Percentiles rank a stretch among this genome's conserved stretches.
Conservation (phyloP, 2,797 vertebrate species). For the Argyrosomus regius region DNA sequence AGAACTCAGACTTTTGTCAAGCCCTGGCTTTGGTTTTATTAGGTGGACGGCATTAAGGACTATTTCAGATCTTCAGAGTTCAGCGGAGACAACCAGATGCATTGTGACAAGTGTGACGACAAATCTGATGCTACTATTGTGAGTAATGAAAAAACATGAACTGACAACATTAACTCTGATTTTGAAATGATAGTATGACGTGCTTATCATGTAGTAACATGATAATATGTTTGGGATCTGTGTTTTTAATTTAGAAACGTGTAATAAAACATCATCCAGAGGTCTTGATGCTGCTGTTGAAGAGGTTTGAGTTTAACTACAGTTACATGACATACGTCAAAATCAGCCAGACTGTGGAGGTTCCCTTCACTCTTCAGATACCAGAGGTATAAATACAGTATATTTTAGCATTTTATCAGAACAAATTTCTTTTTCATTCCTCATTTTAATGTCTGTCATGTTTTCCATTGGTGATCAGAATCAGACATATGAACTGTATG, state of each 20-base stretch:
- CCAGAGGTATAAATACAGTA: conserved; percentile 2
- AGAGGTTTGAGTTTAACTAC: conserved; percentile 66
- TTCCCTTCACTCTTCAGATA: conserved; percentile 65
- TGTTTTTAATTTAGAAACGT: conserved; percentile 59
- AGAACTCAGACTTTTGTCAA: no score
- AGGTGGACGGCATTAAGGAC: conserved; percentile 47
- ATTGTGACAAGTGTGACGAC: conserved; percentile 73
- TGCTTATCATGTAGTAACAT: no score
- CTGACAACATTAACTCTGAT: no score
- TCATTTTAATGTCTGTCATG: no score
- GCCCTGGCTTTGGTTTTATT: background rate
- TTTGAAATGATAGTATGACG: background rate
- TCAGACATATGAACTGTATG: conserved; percentile 1
- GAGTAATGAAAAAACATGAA: conserved; percentile 51
- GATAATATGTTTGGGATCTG: no score
- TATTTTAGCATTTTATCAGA: no score
- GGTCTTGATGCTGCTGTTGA: conserved; percentile 79
- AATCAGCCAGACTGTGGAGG: conserved; percentile 46
- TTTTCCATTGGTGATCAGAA: no score
- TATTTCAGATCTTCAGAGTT: conserved; percentile 57
- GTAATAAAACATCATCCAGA: conserved; percentile 68
- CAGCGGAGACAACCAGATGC: conserved; percentile 77
- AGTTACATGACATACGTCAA: conserved; percentile 70
- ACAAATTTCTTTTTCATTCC: no score
- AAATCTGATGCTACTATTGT: conserved; percentile 77